Conservation (phyloP, 2,113 vertebrate genomes). For the Cichladusa arquata region DNA sequence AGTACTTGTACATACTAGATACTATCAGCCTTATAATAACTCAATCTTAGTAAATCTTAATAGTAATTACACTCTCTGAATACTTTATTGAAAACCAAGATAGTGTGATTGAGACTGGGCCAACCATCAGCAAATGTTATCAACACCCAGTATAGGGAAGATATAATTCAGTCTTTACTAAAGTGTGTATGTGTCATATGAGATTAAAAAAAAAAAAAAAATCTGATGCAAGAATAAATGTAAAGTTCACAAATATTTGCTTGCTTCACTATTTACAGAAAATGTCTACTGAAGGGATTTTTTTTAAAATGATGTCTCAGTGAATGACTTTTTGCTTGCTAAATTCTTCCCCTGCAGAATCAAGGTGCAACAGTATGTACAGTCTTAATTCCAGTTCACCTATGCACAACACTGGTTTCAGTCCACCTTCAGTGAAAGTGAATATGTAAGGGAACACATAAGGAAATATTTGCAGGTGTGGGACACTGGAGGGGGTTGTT, state of each 20-base stretch:
- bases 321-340: neutral
- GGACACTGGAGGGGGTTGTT: neutral
- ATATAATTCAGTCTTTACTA: neutral
- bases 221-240: neutral
- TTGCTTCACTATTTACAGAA: neutral
- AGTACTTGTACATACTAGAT: neutral
- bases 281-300: neutral
- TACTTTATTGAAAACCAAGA: neutral
- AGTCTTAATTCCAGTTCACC: neutral
- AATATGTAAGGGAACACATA: neutral
- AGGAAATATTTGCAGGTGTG: neutral
- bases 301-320: neutral
- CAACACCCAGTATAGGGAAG: neutral
- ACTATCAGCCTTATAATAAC: neutral
- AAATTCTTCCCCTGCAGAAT: neutral
- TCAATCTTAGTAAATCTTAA: neutral
- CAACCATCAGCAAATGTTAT: neutral
- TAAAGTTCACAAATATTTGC: neutral
- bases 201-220: neutral
- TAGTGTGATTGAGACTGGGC: neutral
- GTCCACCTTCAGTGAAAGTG: neutral
- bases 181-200: neutral
- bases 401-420: neutral
- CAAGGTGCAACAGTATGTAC: fast-evolving
- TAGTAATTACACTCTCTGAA: neutral